Evolutionary conservation across 2,113 vertebrate species (phyloP).

Genomic region (Erythrocebus patas): DNA sequence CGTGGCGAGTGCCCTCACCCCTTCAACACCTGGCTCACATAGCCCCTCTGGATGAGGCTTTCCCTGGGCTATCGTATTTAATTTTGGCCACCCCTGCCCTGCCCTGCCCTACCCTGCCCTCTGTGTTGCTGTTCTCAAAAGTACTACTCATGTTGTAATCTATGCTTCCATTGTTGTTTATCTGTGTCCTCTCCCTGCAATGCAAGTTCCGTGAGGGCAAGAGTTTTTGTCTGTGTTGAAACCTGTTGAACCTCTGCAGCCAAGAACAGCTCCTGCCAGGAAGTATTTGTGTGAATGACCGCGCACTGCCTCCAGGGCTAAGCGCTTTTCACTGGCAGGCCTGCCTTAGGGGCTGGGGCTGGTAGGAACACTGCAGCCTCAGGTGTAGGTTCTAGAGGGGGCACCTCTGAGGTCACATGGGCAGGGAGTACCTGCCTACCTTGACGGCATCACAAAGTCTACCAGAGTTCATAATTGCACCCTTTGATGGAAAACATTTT

Average conservation of each 20-base stretch:
- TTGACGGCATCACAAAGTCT: neutral
- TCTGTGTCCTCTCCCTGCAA: no score
- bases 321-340: neutral
- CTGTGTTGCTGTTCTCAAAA: neutral
- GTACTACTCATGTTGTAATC: neutral
- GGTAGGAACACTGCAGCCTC: neutral
- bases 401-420: neutral
- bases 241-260: neutral
- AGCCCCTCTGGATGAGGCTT: neutral
- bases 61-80: neutral
- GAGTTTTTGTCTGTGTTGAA: neutral
- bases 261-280: neutral
- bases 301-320: neutral
- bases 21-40: neutral
- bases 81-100: neutral
- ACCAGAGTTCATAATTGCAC: neutral
- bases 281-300: neutral
- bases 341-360: neutral
- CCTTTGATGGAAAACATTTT: neutral
- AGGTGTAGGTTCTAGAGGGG: neutral
- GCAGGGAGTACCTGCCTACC: rapidly evolving
- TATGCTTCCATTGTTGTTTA: neutral
- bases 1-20: rapidly evolving
- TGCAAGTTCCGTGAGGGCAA: neutral
- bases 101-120: neutral